Conservation (phyloP, 2,888 invertebrate genomes). For the Galerucella pusilla region DNA sequence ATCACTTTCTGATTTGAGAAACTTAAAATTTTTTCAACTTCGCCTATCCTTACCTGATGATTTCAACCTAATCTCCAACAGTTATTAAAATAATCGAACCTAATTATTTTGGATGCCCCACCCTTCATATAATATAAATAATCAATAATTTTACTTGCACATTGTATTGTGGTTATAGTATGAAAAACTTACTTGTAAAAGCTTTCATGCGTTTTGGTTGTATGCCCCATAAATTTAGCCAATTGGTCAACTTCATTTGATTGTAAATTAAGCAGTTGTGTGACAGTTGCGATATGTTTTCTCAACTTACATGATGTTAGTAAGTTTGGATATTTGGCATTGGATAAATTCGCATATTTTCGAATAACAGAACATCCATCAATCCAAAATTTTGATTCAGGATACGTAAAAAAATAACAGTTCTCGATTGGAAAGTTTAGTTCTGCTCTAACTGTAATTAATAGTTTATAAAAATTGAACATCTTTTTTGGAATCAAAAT, state of each 20-base stretch:
- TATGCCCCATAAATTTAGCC: slow-evolving; percentile 41
- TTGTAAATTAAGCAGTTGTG: slow-evolving; percentile 29
- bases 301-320: slow-evolving; percentile 38
- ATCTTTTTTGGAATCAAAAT: slow-evolving; percentile 36
- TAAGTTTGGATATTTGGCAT: slow-evolving; percentile 41
- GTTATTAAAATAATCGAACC: not conserved
- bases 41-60: not conserved
- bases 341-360: slow-evolving; percentile 29
- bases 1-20: not conserved
- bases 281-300: slow-evolving; percentile 39
- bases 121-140: no score
- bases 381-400: slow-evolving; percentile 38
- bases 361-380: slow-evolving; percentile 41
- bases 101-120: no score
- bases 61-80: not conserved
- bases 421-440: slow-evolving; percentile 34
- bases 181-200: slow-evolving; percentile 37
- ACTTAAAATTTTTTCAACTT: not conserved
- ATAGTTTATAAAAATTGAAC: slow-evolving; percentile 32
- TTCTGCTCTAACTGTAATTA: slow-evolving; percentile 32
- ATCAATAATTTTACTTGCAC: no score
- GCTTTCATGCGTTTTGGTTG: slow-evolving; percentile 30
- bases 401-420: slow-evolving; percentile 43
- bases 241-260: slow-evolving; percentile 38
- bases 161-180: no score